Conservation (phyloP, 2,797 vertebrate genomes). For the Anniella stebbinsi region DNA sequence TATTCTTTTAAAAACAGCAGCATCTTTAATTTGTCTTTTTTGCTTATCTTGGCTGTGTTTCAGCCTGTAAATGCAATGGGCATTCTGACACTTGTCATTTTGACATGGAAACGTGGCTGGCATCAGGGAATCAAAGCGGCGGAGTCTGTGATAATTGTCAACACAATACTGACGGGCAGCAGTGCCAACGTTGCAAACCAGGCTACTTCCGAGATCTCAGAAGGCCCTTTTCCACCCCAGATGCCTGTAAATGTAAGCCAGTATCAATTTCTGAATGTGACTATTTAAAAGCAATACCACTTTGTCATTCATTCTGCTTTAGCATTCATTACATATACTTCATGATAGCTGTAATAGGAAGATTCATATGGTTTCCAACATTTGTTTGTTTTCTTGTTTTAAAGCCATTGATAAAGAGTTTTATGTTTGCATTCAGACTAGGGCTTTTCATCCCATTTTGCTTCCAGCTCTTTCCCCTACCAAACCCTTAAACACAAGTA, state of each 20-base stretch:
- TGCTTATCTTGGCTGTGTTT: constrained; percentile 14
- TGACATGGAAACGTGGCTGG: constrained; percentile 86
- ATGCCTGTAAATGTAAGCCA: constrained; percentile 91
- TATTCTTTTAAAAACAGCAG: constrained; percentile 14
- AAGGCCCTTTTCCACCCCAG: constrained; percentile 82
- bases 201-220: constrained; percentile 92
- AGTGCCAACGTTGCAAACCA: constrained; percentile 90
- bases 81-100: constrained; percentile 93
- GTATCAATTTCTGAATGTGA: fast-evolving
- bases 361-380: neutral
- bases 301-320: constrained; percentile 12
- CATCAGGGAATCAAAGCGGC: constrained; percentile 89
- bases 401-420: neutral
- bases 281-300: constrained; percentile 1
- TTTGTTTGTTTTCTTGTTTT: neutral
- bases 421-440: neutral
- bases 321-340: neutral
- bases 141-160: constrained; percentile 91
- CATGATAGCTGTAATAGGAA: neutral
- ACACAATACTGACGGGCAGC: constrained; percentile 92
- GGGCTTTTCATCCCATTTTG: neutral
- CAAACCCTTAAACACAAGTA: neutral
- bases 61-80: constrained; percentile 95
- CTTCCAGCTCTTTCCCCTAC: neutral
- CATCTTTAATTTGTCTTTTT: neutral